Evolutionary conservation across 2,888 invertebrate species (phyloP), one percentile per base, ranked within the genome.

Genomic region (Erebia aethiops): DNA sequence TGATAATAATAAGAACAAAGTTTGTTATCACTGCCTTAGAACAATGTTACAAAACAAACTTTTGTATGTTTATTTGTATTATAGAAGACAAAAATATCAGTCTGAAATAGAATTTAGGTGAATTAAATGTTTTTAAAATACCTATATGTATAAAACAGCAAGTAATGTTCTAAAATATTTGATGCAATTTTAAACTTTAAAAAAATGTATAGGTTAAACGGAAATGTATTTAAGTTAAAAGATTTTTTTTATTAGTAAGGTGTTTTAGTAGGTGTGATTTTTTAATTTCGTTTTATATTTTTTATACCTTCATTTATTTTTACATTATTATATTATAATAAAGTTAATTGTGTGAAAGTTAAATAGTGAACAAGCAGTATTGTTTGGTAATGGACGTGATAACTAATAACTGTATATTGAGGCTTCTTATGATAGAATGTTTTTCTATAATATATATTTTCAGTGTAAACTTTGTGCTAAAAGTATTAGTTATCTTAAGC

Each of bases 1-100:
- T 61, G 35, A 35, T 35, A 70, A 66, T 54, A 52, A 67, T 75
- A 77, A 70, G 79, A 82, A 80, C 86, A 87, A 88, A 90, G 84
- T 88, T 85, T 86, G 82, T 91, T 89, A 85, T 88, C 91, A 92
- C 92, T 92, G 92, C 92, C 91, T 90, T 90, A 87, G 91, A 92
- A 91, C 90, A 90, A 46, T 89, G 86, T 91, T 91, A 84, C 87
- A 87, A 87, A 78, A 85, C 87, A 78, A 83, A 83, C 81, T 85
- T 85, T 87, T 89, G 83, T 88, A 86, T 80, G 83, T 86, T 87
- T 80, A 85, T 78, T 81, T 88, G 84, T 90, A 89, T 88, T 88
- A 87, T 85, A 84, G 82, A 86, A 81, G 35, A 35, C 35, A 82
- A 82, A 67, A 82, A 54, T 82, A 81, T 85, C 87, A 85, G 86